Conservation (phyloP, 2,888 invertebrate genomes). For the Erebia epiphron region DNA sequence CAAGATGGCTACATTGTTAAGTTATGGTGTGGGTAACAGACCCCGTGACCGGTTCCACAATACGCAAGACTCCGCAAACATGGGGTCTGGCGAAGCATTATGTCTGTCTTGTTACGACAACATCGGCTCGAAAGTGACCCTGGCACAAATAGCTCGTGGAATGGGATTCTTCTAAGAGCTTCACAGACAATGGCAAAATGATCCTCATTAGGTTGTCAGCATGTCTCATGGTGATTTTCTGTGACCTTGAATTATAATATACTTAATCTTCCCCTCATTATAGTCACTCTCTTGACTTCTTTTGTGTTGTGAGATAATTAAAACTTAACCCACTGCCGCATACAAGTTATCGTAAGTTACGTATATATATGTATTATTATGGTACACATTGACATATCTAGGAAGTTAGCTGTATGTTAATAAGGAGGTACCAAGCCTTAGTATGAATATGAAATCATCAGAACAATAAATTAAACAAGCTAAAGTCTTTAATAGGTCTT, state of each 20-base stretch:
- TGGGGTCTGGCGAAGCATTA: slow-evolving; percentile 30
- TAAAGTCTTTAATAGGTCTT: too few species aligned
- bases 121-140: slow-evolving; percentile 45
- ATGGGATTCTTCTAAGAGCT: slow-evolving; percentile 17
- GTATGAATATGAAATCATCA: too few species aligned
- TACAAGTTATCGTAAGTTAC: too few species aligned
- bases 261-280: slow-evolving; percentile 1
- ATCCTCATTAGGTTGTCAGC: slow-evolving; percentile 20
- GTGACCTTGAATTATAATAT: slow-evolving; percentile 5
- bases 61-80: slow-evolving; percentile 37
- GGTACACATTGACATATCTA: too few species aligned
- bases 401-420: too few species aligned
- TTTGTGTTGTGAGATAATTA: neutral
- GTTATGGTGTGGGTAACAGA: slow-evolving; percentile 13
- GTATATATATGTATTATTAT: too few species aligned
- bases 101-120: slow-evolving; percentile 44
- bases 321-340: too few species aligned
- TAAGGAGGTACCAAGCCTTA: too few species aligned
- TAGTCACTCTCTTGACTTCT: slow-evolving; percentile 2
- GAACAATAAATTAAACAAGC: too few species aligned
- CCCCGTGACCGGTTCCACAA: slow-evolving; percentile 30
- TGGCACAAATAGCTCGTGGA: slow-evolving; percentile 46
- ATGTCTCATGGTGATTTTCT: slow-evolving; percentile 11
- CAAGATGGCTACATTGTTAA: neutral
- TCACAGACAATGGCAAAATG: slow-evolving; percentile 14